Evolutionary conservation across 2,113 vertebrate genomes (phyloP), one percentile per base, ranked within the genome.

Genomic region (Chaetodon auriga): DNA sequence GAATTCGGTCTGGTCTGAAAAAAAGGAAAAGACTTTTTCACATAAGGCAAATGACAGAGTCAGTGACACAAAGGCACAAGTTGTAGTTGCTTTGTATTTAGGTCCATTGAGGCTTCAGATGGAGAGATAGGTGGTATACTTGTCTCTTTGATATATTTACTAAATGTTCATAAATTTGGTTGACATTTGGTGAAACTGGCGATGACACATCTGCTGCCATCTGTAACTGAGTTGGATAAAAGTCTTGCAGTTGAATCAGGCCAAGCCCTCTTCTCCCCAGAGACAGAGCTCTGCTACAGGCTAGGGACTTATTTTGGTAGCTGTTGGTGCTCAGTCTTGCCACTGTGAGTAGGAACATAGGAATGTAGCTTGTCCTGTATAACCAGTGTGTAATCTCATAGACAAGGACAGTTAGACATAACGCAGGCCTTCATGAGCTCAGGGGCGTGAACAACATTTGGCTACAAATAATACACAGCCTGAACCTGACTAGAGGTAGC

Each of bases 281-380:
- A 68, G 45, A 35, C 69, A 35, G 4, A 35, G 46, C 18, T 0
- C 36, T 8, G 58, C 45, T 48, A 0, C 53, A 62, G 25, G 36
- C 43, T 7, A 0, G 1, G 35, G 5, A 65, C 51, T 78, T 65
- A 41, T 78, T 79, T 69, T 63, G 64, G 60, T 68, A 19, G 43
- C 60, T n/a, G 18, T 35, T 0, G 72, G 69, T 57, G 70, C 48
- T 80, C 45, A 18, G 65, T 61, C n/a, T 70, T n/a, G 23, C 9
- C 15, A 3, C 11, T 35, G 12, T 49, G 78, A 84, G 70, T 2
- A 60, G 41, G 53, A 72, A 10, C 57, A 73, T 6, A 58, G 83
- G 91, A 93, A 93, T 92, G 92, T 62, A 75, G 72, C 88, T 68
- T 6, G 19, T 64, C 87, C 11, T 10, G 89, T 79, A 35, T 7